phyloP scores from a whole-genome alignment of 2,888 invertebrate genomes.

The Xestia c-nigrum region DNA sequence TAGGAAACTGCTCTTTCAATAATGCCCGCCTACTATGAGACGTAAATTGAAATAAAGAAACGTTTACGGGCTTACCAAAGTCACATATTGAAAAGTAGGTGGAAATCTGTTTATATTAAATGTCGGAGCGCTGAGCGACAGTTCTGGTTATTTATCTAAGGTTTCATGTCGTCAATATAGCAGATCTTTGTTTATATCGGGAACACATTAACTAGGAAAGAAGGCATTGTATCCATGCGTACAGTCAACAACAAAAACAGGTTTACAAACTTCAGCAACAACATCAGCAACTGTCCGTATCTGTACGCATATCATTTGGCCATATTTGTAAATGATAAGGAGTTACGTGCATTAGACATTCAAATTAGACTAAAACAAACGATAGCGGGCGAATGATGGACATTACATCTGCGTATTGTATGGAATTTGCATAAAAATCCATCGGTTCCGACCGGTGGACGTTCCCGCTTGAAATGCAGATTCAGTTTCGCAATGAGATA shows the following conservation, averaged over 20 bases:
- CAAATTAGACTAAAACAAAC: constrained; percentile 87
- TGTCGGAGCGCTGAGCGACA: constrained; percentile 31
- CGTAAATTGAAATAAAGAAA: constrained; percentile 76
- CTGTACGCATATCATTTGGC: constrained; percentile 72
- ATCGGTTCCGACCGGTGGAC: constrained; percentile 69
- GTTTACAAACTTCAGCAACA: constrained; percentile 50
- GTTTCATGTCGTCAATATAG: constrained; percentile 17
- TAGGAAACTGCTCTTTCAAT: constrained; percentile 85
- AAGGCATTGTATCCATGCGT: constrained; percentile 13
- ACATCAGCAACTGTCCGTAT: constrained; percentile 49
- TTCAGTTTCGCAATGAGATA: constrained; percentile 80
- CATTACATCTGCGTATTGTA: constrained; percentile 84
- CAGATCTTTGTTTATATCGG: constrained; percentile 18
- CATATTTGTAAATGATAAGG: constrained; percentile 77
- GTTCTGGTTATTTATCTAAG: constrained; percentile 40
- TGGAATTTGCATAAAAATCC: constrained; percentile 87
- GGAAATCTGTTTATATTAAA: constrained; percentile 64
- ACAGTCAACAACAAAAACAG: constrained; percentile 53
- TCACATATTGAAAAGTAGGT: constrained; percentile 69
- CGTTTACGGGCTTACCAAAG: constrained; percentile 72
- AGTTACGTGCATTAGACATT: constrained; percentile 83
- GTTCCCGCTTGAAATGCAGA: constrained; percentile 85
- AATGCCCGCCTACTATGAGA: constrained; percentile 75
- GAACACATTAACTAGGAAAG: constrained; percentile 23
- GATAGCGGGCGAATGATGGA: constrained; percentile 83